Evolutionary conservation across 2,797 vertebrate species (phyloP).

Genomic region (Enoplosus armatus): DNA sequence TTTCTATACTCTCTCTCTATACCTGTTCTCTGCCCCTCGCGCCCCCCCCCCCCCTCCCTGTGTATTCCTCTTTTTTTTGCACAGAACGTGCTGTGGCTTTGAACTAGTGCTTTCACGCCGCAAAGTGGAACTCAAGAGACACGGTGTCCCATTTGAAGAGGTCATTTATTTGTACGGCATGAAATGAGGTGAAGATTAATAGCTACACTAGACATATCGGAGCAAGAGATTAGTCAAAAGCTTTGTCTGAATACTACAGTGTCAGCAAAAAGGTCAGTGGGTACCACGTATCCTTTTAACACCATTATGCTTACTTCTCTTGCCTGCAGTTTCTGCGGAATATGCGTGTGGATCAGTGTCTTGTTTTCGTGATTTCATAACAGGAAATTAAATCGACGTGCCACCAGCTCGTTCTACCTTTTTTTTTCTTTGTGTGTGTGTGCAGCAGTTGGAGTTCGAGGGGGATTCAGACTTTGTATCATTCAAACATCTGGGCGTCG

Average conservation of each 20-base stretch:
- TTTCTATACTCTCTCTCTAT: conserved; percentile 72
- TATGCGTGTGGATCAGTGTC: conserved; percentile 21
- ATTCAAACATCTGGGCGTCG: conserved; percentile 84
- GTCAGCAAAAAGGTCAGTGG: conserved; percentile 75
- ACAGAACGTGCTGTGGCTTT: conserved; percentile 63
- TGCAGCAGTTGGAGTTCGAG: conserved; percentile 61
- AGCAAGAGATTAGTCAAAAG: conserved; percentile 74
- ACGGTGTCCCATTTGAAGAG: conserved; percentile 75
- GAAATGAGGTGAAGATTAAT: conserved; percentile 80
- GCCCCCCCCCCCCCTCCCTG: not conserved
- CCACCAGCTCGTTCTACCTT: conserved; percentile 17
- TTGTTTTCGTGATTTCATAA: conserved; percentile 21
- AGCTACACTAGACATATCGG: conserved; percentile 64
- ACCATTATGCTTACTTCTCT: conserved; percentile 64
- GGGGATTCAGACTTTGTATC: conserved; percentile 72
- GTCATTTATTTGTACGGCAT: conserved; percentile 78
- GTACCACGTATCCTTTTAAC: conserved; percentile 65
- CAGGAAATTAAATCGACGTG: conserved; percentile 33
- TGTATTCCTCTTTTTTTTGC: conserved; percentile 24
- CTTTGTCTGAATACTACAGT: conserved; percentile 70
- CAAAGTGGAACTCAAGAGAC: conserved; percentile 72
- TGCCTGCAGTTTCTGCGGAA: conserved; percentile 34
- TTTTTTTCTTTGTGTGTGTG: too few relatives aligned
- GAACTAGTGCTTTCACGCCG: conserved; percentile 68
- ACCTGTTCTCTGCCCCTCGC: conserved; percentile 44